Evolutionary conservation across 2,797 vertebrate genomes (phyloP), one percentile per base, ranked within the genome.

Genomic region (Numenius phaeopus): DNA sequence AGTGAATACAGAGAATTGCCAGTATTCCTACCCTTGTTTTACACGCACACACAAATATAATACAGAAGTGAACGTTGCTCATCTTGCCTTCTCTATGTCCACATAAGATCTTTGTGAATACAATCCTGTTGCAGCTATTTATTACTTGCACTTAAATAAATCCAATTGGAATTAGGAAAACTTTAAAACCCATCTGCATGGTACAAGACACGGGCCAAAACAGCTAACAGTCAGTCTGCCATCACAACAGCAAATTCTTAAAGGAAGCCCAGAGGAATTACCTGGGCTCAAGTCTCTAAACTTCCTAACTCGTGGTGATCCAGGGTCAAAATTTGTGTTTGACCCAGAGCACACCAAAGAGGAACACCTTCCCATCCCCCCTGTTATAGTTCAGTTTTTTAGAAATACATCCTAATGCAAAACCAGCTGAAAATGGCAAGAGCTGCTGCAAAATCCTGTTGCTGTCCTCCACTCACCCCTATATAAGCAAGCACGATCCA

Each of bases 1-100:
- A 97, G 95, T 42, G 81, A 95, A 85, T 42, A 75, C 12, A 85
- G 76, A 92, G 92, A 96, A 96, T 5, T 97, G 50, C 89, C 72
- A 65, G 39, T 65, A 75, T 71, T 61, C 32, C 17, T 81, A 11
- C 6, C 6, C 30, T 59, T 64, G 7, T 54, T 93, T 77, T 52
- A 76, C 26, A 81, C 55, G 47, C 9, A 27, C 9, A 55, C 8
- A 50, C 14, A 40, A 9, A 49, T 14, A 26, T 4, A 58, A 52
- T 8, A 30, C 6, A 49, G 42, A 93, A 46, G 7, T 18, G 4
- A 65, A 37, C 0, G 4, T 46, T n/a, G 3, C 13, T 75, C 10
- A 4, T 79, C 23, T 67, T 90, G 54, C 7, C 7, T 14, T 78
- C 42, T 67, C 40, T 34, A 9, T 16, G 23, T 54, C 17, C 57